A percentile compares a stretch with the other conserved stretches of the same genome.
Conservation (phyloP, 1,140 invertebrate genomes). For the Colletes latitarsis region DNA sequence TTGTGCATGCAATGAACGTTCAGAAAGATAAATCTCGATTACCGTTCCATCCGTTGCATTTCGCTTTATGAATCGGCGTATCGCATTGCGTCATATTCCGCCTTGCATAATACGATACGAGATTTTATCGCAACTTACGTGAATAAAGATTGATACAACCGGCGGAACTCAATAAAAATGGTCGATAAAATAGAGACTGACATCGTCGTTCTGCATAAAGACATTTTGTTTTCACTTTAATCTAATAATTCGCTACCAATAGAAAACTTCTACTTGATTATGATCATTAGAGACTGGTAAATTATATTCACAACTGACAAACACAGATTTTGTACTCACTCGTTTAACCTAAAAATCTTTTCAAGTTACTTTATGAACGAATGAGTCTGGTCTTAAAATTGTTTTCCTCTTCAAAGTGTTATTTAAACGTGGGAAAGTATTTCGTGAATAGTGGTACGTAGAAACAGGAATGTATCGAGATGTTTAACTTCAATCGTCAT, state of each 20-base stretch:
- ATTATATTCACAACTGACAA: no score
- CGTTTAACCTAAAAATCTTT: no score
- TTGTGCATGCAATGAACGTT: not conserved
- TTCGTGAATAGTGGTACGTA: no score
- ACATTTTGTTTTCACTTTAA: not conserved
- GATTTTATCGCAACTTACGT: slow-evolving; percentile 9
- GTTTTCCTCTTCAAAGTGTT: not conserved
- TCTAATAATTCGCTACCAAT: no score
- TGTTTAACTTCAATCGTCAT: slow-evolving; percentile 24
- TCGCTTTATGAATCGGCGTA: slow-evolving; percentile 20
- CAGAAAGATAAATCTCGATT: slow-evolving; percentile 7
- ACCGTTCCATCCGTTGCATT: not conserved
- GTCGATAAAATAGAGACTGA: slow-evolving; percentile 36
- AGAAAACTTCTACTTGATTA: no score
- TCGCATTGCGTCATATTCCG: not conserved
- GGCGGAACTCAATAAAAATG: not conserved
- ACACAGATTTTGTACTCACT: no score
- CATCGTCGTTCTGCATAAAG: not conserved
- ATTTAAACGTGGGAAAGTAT: not conserved
- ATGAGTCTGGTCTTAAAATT: not conserved
- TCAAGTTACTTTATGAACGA: no score
- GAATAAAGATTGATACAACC: slow-evolving; percentile 20
- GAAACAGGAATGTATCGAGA: slow-evolving; percentile 15
- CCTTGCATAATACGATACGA: slow-evolving; percentile 3
- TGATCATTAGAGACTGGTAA: no score